Percentiles rank a stretch among this genome's conserved stretches.
Evolutionary conservation across 2,797 vertebrate species (phyloP).

Genomic region (Sebastes jordani): DNA sequence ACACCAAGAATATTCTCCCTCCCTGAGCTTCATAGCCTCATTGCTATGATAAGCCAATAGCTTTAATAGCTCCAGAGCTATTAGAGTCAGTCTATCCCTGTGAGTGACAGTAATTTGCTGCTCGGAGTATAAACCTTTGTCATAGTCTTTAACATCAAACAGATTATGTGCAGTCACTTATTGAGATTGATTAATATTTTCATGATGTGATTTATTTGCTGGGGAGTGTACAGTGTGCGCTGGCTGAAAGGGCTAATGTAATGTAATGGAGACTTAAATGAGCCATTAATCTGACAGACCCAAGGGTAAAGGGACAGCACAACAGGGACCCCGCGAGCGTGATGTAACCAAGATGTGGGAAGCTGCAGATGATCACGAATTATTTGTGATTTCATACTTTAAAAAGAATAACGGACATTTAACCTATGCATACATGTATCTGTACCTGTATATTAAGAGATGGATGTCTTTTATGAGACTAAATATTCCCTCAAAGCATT

Average conservation of each 20-base stretch:
- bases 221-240: conserved; percentile 51
- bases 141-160: conserved; percentile 72
- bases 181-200: conserved; percentile 80
- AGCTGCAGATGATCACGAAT: conserved; percentile 26
- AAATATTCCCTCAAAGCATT: conserved; percentile 7
- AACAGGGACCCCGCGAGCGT: conserved; percentile 36
- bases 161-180: conserved; percentile 72
- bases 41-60: conserved; percentile 43
- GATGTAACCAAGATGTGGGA: conserved; percentile 44
- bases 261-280: conserved; percentile 79
- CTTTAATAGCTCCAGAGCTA: conserved; percentile 37
- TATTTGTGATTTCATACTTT: conserved; percentile 26
- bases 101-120: conserved; percentile 69
- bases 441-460: not conserved
- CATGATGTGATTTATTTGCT: conserved; percentile 75
- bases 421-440: not conserved
- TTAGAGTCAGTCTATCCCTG: conserved; percentile 42
- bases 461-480: not conserved
- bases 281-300: conserved; percentile 76
- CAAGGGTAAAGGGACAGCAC: conserved; percentile 78
- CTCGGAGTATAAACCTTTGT: conserved; percentile 67
- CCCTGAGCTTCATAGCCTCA: conserved; percentile 4
- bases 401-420: conserved; percentile 10
- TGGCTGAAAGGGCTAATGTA: conserved; percentile 65
- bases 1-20: conserved; percentile 8